Evolutionary conservation across 2,888 invertebrate genomes (phyloP).

Genomic region (Pristionchus arcanus): DNA sequence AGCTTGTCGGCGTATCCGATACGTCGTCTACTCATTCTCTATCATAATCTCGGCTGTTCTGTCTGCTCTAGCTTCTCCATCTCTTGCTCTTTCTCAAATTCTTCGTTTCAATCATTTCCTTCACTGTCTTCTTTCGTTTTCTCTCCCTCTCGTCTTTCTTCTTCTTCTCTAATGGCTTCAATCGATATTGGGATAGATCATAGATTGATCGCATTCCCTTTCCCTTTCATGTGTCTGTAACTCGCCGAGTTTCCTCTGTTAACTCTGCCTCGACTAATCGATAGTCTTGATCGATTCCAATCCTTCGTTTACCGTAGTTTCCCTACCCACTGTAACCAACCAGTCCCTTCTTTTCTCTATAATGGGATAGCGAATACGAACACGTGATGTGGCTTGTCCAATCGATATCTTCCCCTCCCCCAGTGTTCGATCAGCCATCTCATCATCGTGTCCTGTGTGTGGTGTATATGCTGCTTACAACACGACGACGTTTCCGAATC

Average conservation of each 20-base stretch:
- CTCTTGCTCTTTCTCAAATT: constrained; percentile 12
- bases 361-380: constrained; percentile 15
- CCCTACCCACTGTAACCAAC: constrained; percentile 17
- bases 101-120: neutral
- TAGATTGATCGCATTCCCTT: neutral
- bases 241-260: constrained; percentile 58
- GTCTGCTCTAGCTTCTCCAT: neutral
- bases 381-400: constrained; percentile 46
- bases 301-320: constrained; percentile 27
- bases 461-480: constrained; percentile 20
- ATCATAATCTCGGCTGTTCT: constrained; percentile 7
- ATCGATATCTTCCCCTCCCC: constrained; percentile 11
- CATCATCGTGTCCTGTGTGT: constrained; percentile 43
- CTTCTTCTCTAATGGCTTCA: constrained; percentile 22
- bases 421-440: constrained; percentile 43
- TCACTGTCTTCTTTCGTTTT: neutral
- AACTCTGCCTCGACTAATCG: constrained; percentile 48
- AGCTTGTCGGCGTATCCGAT: neutral
- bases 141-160: constrained; percentile 17
- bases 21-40: constrained; percentile 23
- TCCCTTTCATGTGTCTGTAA: constrained; percentile 57
- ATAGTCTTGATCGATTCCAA: constrained; percentile 38
- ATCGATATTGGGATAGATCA: constrained; percentile 8
- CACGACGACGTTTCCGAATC: constrained; percentile 34
- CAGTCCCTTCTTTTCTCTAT: neutral